These are phyloP conservation scores for Melinaea marsaeus DNA, from an alignment of 2,888 invertebrate species.

Conservation along the genomic window DNA sequence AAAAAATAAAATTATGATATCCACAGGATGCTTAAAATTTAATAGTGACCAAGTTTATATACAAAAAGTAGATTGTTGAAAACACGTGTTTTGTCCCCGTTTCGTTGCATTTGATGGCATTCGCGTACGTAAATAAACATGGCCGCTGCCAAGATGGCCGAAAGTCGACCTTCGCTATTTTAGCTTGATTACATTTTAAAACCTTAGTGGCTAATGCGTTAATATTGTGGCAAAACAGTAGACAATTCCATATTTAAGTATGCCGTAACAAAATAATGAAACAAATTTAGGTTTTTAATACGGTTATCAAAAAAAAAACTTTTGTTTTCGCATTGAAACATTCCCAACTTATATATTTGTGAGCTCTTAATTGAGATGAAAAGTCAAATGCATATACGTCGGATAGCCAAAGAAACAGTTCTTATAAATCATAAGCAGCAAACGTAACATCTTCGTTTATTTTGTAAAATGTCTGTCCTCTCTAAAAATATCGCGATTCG, in stretches of 20 bases:
- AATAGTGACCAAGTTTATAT: not conserved
- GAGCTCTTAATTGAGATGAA: not conserved
- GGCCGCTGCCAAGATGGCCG: constrained; percentile 69
- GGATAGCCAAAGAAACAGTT: constrained; percentile 29
- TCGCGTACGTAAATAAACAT: constrained; percentile 74
- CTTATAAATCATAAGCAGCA: constrained; percentile 58
- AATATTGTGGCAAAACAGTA: constrained; percentile 15
- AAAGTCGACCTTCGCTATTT: constrained; percentile 74
- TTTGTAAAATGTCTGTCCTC: constrained; percentile 72
- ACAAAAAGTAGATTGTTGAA: constrained; percentile 17
- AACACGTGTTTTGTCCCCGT: constrained; percentile 32
- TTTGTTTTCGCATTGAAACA: too few relatives aligned
- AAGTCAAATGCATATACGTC: constrained; percentile 16
- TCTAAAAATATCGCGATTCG: constrained; percentile 70
- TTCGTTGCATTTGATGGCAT: constrained; percentile 67
- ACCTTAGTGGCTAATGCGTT: constrained; percentile 23
- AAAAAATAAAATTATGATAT: too few relatives aligned
- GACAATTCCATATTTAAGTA: not conserved
- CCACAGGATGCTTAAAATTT: too few relatives aligned
- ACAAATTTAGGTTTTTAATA: not conserved
- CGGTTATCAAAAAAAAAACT: not conserved
- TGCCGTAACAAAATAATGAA: not conserved
- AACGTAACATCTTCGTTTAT: constrained; percentile 64
- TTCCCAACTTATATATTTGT: too few relatives aligned
- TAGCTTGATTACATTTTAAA: constrained; percentile 49